phyloP scores from a whole-genome alignment of 2,113 vertebrate species.

The Hepsetus odoe region DNA sequence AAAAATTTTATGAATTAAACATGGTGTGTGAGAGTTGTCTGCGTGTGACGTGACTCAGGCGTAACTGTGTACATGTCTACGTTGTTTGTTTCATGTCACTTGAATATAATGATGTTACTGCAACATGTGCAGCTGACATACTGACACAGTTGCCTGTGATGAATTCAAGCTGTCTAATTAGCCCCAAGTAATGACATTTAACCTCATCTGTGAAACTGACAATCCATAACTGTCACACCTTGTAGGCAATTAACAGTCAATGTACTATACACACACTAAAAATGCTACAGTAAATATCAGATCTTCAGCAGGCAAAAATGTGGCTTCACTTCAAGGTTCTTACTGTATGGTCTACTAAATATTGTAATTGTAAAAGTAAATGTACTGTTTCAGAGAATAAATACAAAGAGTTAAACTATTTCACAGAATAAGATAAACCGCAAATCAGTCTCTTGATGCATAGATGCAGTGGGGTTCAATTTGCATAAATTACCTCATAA shows the following conservation, averaged over 20 bases:
- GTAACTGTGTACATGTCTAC: background rate
- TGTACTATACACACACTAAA: background rate
- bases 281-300: background rate
- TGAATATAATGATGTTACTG: background rate
- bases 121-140: conserved; percentile 8
- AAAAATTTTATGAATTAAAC: background rate
- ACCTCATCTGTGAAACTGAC: background rate
- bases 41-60: background rate
- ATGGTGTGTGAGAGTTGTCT: conserved; percentile 29
- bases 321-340: no score
- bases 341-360: no score
- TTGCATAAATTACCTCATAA: background rate
- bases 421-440: no score
- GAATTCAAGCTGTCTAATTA: conserved; percentile 22
- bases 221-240: conserved; percentile 5
- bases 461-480: background rate
- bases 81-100: conserved; percentile 23
- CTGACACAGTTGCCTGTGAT: background rate
- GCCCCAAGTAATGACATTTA: conserved; percentile 22
- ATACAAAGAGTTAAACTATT: no score
- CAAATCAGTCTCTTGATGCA: no score
- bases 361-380: no score
- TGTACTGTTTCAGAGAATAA: no score
- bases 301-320: no score
- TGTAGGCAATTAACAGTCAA: conserved; percentile 2